Percentiles rank a stretch among this genome's conserved stretches.
These are phyloP conservation scores for Perdix hodgsoniae DNA, from an alignment of 2,797 vertebrate genomes.

Conservation along the genomic window DNA sequence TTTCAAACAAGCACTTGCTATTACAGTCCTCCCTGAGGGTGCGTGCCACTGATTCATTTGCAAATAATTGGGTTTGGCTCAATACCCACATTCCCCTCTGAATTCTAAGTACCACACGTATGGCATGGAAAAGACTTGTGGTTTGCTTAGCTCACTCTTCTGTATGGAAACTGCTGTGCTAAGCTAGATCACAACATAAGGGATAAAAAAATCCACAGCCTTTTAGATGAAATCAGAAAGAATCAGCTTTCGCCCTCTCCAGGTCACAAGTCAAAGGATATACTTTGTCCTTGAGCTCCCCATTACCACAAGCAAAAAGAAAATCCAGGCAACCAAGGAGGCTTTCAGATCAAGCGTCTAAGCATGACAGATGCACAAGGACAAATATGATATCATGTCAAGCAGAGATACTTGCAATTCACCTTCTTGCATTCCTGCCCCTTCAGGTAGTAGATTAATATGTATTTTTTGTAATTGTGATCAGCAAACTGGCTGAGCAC, in stretches of 20 bases:
- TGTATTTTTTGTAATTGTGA: not conserved
- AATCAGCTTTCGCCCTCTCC: not conserved
- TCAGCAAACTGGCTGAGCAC: not conserved
- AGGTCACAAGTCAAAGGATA: not conserved
- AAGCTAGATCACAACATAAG: not conserved
- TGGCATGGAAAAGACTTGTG: not conserved
- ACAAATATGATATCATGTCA: not conserved
- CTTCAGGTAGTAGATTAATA: not conserved
- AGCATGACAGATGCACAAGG: rapidly evolving
- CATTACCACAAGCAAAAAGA: not conserved
- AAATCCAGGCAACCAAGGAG: not conserved
- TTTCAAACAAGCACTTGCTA: slow-evolving; percentile 25
- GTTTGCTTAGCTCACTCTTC: not conserved
- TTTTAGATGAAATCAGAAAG: not conserved
- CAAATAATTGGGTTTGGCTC: slow-evolving; percentile 49
- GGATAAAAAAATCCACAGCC: not conserved
- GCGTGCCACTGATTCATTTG: not conserved
- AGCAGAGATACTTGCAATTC: not conserved
- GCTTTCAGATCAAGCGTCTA: not conserved
- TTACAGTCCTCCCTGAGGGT: not conserved
- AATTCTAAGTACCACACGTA: not conserved
- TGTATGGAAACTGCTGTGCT: not conserved
- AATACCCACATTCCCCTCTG: not conserved
- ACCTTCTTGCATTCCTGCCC: not conserved
- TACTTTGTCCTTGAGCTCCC: not conserved